Base-by-base conservation (phyloP, 2,113 vertebrate genomes). In the Poeciliopsis turrubarensis region DNA sequence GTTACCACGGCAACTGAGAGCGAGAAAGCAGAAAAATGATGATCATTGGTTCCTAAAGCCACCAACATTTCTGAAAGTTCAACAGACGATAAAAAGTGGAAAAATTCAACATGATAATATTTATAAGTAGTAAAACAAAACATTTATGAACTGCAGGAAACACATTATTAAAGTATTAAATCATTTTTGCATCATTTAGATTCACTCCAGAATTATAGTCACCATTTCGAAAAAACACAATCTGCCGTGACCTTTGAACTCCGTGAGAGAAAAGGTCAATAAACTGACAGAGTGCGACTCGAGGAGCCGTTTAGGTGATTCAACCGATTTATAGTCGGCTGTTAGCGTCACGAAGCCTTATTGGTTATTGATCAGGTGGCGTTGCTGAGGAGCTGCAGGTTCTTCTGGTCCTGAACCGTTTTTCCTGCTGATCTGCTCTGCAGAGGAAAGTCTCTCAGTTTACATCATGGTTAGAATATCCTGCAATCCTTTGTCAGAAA, bases 281-380 rank as follows among this genome's bases (percentile, higher is more conserved):
- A 75, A 81, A 70, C 61, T 62, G 74, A 77, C 65, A 12, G 31
- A 51, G 75, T 68, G 70, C 72, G 54, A 77, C 81, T 87, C 86
- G 85, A 80, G 70, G 66, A 54, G 54, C n/a, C 14, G 11, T 80
- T 86, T 29, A 72, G 73, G 74, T 70, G 60, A 86, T 78, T 85
- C 70, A 39, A 57, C 65, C 39, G 68, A 63, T 82, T 92, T 89
- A 90, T 69, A 68, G 75, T 30, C 62, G 19, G 9, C 75, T 72
- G 69, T 93, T 90, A 89, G 90, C 79, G 75, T 60, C 87, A 86
- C 63, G 77, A 75, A 85, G 78, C 77, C 75, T 91, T 85, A 93
- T 90, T 93, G 85, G 80, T 73, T 92, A 92, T 94, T 84, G 91
- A 95, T 92, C 80, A 84, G 34, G 60, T 79, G 72, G 84, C 73